Percentiles rank a stretch among this genome's conserved stretches.
These are phyloP conservation scores for Falco punctatus DNA, from an alignment of 2,113 vertebrate genomes.

Conservation along the genomic window DNA sequence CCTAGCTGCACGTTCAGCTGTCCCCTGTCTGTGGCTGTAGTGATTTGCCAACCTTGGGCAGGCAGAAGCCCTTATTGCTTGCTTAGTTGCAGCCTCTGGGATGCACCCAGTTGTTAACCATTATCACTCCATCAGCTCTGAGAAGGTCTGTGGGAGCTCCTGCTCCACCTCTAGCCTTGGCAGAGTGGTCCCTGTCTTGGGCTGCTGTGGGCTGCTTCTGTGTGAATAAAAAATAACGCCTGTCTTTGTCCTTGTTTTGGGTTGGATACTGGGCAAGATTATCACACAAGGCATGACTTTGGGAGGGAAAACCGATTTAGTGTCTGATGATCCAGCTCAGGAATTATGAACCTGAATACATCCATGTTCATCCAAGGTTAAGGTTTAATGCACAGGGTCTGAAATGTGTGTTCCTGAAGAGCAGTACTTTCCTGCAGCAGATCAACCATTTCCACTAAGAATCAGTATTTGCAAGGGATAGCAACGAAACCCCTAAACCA, in stretches of 20 bases:
- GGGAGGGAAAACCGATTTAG: background rate
- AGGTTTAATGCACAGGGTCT: background rate
- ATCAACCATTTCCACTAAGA: background rate
- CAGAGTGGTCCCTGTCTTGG: background rate
- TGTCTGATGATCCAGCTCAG: background rate
- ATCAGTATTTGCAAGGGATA: background rate
- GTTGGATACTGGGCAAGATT: background rate
- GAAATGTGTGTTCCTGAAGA: background rate
- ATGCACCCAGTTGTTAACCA: background rate
- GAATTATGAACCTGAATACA: background rate
- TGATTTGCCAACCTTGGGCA: rapidly evolving
- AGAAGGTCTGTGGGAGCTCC: background rate
- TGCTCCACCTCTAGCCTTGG: background rate
- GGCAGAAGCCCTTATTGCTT: background rate
- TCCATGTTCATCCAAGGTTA: background rate
- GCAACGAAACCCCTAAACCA: background rate
- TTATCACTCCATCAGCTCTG: background rate
- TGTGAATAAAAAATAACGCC: background rate
- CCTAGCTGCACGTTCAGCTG: background rate
- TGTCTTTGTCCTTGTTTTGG: background rate
- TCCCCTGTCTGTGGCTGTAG: background rate
- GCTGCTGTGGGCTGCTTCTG: background rate
- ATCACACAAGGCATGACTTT: background rate
- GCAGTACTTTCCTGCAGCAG: background rate
- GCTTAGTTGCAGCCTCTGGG: background rate